Evolutionary conservation across 2,888 invertebrate genomes (phyloP).

Genomic region (Sarcophaga rosellei): DNA sequence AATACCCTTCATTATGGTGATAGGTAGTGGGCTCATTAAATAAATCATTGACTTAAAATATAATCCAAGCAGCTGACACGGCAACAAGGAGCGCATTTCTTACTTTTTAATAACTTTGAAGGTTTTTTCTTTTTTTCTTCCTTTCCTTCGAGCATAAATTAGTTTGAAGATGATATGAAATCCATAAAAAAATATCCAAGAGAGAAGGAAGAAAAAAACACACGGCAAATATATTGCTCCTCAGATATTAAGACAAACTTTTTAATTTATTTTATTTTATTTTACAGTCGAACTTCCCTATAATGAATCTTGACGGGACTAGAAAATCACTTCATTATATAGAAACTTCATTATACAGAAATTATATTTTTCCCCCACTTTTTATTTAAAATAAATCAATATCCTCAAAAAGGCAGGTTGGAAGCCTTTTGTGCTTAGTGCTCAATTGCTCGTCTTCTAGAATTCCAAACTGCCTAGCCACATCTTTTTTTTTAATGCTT

Average conservation of each 20-base stretch:
- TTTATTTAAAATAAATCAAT: too few relatives aligned
- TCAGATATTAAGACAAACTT: slow-evolving; percentile 42
- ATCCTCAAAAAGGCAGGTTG: too few relatives aligned
- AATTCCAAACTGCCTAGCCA: too few relatives aligned
- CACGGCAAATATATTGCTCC: slow-evolving; percentile 29
- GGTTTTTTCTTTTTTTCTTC: not conserved
- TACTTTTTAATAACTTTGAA: slow-evolving; percentile 25
- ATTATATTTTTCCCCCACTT: too few relatives aligned
- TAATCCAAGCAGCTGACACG: not conserved
- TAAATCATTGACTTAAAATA: not conserved
- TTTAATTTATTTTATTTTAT: slow-evolving; percentile 36
- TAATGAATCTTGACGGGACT: too few relatives aligned
- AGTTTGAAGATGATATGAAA: slow-evolving; percentile 43
- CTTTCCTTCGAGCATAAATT: slow-evolving; percentile 36
- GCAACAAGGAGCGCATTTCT: not conserved
- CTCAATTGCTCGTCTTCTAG: too few relatives aligned
- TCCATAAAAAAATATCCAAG: slow-evolving; percentile 19
- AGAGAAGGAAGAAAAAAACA: not conserved
- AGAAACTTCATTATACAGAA: too few relatives aligned
- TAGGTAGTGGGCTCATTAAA: not conserved
- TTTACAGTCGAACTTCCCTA: too few relatives aligned
- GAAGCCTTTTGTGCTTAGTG: too few relatives aligned
- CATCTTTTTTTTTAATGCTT: too few relatives aligned
- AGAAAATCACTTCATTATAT: too few relatives aligned
- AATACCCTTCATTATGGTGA: not conserved